These are phyloP conservation scores for Perca fluviatilis DNA, from an alignment of 2,113 vertebrate genomes.

Conservation along the genomic window DNA sequence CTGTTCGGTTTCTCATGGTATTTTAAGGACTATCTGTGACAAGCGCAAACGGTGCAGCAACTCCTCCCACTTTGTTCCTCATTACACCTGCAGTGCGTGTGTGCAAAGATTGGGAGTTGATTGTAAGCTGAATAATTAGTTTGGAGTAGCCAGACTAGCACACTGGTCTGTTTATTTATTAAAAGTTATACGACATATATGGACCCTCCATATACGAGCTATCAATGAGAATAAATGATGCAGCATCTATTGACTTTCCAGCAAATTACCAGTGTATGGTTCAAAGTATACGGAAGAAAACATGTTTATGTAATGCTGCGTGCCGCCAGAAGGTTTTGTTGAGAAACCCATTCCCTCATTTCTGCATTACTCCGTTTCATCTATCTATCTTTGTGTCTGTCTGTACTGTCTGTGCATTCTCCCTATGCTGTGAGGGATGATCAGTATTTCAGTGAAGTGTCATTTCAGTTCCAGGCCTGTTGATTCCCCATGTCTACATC, in stretches of 20 bases:
- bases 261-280: conserved; percentile 38
- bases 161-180: conserved; percentile 42
- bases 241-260: conserved; percentile 39
- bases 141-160: conserved; percentile 27
- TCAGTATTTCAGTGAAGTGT: conserved; percentile 83
- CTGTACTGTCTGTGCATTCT: conserved; percentile 36
- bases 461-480: conserved; percentile 76
- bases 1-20: conserved; percentile 30
- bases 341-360: conserved; percentile 39
- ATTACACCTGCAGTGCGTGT: conserved; percentile 18
- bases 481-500: conserved; percentile 65
- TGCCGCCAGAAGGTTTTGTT: conserved; percentile 13
- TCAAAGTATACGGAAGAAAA: conserved; percentile 38
- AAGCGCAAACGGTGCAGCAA: neutral
- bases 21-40: too few species aligned
- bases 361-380: conserved; percentile 55
- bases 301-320: conserved; percentile 20
- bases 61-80: neutral
- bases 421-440: conserved; percentile 63
- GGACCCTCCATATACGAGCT: conserved; percentile 19
- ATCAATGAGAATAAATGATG: conserved; percentile 55
- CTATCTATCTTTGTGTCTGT: conserved; percentile 59
- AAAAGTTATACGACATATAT: conserved; percentile 49
- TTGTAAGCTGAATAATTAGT: conserved; percentile 68
- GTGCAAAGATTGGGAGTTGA: conserved; percentile 40